A percentile compares a stretch with the other conserved stretches of the same genome.
phyloP scores from a whole-genome alignment of 2,113 vertebrate genomes.

The Anseranas semipalmata region DNA sequence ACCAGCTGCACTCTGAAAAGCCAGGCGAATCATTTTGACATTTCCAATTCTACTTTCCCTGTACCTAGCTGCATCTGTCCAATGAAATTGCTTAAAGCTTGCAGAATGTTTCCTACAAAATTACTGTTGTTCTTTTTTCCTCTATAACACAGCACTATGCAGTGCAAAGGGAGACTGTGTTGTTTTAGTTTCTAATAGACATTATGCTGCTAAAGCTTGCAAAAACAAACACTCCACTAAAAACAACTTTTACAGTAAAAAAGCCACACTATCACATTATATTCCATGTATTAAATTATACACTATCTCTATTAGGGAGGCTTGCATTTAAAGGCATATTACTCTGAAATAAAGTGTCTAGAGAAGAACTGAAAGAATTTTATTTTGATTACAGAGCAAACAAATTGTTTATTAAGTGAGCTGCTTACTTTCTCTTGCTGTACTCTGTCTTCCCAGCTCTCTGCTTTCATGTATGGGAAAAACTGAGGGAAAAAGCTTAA shows the following conservation, averaged over 20 bases:
- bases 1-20: background rate
- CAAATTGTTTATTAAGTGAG: background rate
- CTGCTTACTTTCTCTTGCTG: background rate
- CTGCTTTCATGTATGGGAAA: background rate
- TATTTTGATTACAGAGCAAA: background rate
- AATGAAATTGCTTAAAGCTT: background rate
- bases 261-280: background rate
- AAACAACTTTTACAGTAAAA: background rate
- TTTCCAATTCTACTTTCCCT: background rate
- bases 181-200: background rate
- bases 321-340: background rate
- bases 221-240: background rate
- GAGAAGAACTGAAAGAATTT: background rate
- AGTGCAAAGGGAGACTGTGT: no score
- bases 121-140: background rate
- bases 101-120: background rate
- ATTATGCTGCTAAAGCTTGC: background rate
- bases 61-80: background rate
- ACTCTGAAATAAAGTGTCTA: background rate
- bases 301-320: background rate
- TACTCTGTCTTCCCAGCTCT: background rate
- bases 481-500: background rate
- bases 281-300: background rate
- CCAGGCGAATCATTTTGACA: background rate
- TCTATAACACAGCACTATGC: background rate